Evolutionary conservation across 2,888 invertebrate genomes (phyloP).

Genomic region (Ectemnius cavifrons): DNA sequence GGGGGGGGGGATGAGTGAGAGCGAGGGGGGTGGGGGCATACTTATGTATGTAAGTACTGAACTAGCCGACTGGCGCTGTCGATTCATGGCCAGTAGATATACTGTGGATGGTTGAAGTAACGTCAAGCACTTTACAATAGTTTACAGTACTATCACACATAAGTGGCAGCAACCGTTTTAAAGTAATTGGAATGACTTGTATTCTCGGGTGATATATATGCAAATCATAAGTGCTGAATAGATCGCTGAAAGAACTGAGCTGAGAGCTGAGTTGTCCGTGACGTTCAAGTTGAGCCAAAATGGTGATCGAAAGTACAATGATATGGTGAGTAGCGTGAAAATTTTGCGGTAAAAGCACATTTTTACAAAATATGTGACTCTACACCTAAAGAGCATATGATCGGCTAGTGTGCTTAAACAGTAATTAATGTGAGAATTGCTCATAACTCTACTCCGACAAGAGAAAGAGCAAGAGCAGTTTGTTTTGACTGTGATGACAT

Average conservation of each 20-base stretch:
- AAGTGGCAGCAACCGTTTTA: too few species aligned
- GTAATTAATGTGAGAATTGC: neutral
- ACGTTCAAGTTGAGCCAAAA: conserved; percentile 79
- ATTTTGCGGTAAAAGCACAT: conserved; percentile 31
- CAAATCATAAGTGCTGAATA: neutral
- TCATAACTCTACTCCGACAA: too few species aligned
- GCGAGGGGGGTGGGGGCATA: too few species aligned
- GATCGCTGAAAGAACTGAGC: conserved; percentile 4
- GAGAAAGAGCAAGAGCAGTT: neutral
- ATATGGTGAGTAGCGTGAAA: conserved; percentile 85
- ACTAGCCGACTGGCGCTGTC: too few species aligned
- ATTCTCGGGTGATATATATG: neutral
- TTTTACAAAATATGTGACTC: neutral
- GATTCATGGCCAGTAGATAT: too few species aligned
- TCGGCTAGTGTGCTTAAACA: neutral
- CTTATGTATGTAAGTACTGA: too few species aligned
- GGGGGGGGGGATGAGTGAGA: too few species aligned
- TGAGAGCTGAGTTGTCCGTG: conserved; percentile 11
- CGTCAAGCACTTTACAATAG: too few species aligned
- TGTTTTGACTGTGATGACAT: neutral
- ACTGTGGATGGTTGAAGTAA: too few species aligned
- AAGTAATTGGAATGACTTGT: neutral
- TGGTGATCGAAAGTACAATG: conserved; percentile 99
- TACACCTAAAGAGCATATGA: neutral
- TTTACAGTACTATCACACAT: too few species aligned